A percentile compares a stretch with the other conserved stretches of the same genome.
phyloP scores from a whole-genome alignment of 2,888 invertebrate genomes.

The Mythimna vitellina region DNA sequence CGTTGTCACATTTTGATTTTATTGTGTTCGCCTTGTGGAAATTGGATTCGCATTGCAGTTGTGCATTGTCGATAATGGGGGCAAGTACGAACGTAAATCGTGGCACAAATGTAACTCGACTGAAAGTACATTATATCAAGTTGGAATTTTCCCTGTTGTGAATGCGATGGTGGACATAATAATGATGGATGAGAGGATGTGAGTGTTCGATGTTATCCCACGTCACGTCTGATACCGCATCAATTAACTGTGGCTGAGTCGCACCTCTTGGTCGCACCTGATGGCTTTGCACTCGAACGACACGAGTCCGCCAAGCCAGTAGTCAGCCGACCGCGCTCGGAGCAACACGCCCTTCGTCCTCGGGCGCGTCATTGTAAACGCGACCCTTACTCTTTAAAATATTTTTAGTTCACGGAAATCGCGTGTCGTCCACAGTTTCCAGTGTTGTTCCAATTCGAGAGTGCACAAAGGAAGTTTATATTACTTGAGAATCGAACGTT shows the following conservation, averaged over 20 bases:
- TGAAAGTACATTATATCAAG: slow-evolving; percentile 17
- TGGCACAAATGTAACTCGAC: slow-evolving; percentile 15
- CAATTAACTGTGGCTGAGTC: slow-evolving; percentile 74
- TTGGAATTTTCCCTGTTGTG: slow-evolving; percentile 28
- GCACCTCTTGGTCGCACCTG: slow-evolving; percentile 77
- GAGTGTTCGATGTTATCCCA: slow-evolving; percentile 57
- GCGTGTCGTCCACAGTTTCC: slow-evolving; percentile 73
- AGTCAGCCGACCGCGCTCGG: slow-evolving; percentile 77
- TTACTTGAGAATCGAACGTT: slow-evolving; percentile 72
- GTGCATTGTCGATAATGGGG: slow-evolving; percentile 49
- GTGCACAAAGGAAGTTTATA: slow-evolving; percentile 76
- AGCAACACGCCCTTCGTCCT: slow-evolving; percentile 83
- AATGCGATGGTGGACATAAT: slow-evolving; percentile 32
- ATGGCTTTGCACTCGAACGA: slow-evolving; percentile 72
- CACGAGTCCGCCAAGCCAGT: slow-evolving; percentile 75
- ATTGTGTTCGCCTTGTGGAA: slow-evolving; percentile 56
- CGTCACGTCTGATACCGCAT: slow-evolving; percentile 72
- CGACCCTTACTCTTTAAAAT: slow-evolving; percentile 81
- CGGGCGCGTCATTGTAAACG: slow-evolving; percentile 66
- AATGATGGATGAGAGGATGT: slow-evolving; percentile 60
- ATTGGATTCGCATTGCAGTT: slow-evolving; percentile 60
- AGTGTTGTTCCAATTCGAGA: slow-evolving; percentile 66
- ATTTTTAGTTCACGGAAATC: slow-evolving; percentile 84
- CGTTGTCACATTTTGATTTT: slow-evolving; percentile 61
- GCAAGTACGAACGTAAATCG: slow-evolving; percentile 39